Conservation (phyloP, 2,113 vertebrate species). For the Hystrix brachyura region DNA sequence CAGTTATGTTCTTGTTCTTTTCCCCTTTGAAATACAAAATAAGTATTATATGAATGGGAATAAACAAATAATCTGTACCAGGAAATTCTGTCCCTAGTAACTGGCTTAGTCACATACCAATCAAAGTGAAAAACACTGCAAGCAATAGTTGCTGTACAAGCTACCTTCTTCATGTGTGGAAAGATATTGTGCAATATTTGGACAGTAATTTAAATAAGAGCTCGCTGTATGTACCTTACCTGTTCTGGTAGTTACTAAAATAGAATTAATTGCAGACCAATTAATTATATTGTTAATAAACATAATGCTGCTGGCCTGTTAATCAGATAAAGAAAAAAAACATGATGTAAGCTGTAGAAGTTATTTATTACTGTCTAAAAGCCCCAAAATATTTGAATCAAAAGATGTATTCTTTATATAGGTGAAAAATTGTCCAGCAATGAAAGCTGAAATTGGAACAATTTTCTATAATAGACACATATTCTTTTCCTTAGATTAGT, state of each 20-base stretch:
- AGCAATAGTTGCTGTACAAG: neutral
- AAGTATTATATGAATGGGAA: neutral
- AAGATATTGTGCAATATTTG: slow-evolving; percentile 40
- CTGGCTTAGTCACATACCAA: neutral
- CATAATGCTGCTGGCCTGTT: neutral
- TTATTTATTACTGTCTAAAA: slow-evolving; percentile 48
- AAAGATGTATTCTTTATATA: slow-evolving; percentile 45
- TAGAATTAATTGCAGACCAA: slow-evolving; percentile 36
- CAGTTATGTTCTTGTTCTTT: neutral
- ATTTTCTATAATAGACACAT: neutral
- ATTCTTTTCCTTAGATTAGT: slow-evolving; percentile 61
- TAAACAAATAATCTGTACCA: neutral
- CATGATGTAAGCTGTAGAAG: neutral
- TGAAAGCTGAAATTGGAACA: slow-evolving; percentile 57
- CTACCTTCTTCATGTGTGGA: neutral
- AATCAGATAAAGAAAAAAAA: neutral
- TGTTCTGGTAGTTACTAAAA: slow-evolving; percentile 37
- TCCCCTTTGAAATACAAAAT: slow-evolving; percentile 7
- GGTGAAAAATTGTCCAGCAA: slow-evolving; percentile 29
- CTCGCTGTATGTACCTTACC: neutral
- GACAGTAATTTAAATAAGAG: slow-evolving; percentile 35
- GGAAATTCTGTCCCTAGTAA: neutral
- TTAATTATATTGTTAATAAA: slow-evolving; percentile 39
- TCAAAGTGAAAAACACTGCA: neutral
- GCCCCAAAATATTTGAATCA: neutral